A percentile compares a stretch with the other conserved stretches of the same genome.
Evolutionary conservation across 2,797 vertebrate species (phyloP).

Genomic region (Mastacembelus armatus): DNA sequence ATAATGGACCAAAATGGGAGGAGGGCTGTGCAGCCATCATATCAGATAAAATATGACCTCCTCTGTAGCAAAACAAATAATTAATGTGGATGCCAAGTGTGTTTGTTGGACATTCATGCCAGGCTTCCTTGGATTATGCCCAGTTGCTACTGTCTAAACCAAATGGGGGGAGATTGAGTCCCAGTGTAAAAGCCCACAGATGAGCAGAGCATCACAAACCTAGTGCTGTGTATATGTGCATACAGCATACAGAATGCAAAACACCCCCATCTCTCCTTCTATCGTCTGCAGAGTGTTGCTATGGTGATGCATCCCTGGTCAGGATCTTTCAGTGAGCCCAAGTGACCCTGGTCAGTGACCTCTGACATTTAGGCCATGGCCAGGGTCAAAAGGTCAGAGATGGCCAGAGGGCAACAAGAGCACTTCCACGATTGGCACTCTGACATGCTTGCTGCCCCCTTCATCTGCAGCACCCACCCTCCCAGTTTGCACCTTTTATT

Average conservation of each 20-base stretch:
- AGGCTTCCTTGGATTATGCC: slow-evolving; percentile 18
- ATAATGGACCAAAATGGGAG: neutral
- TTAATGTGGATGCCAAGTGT: neutral
- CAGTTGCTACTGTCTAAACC: slow-evolving; percentile 41
- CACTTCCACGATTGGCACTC: slow-evolving; percentile 83
- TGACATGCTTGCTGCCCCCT: slow-evolving; percentile 58
- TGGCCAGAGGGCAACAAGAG: slow-evolving; percentile 82
- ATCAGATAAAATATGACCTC: slow-evolving; percentile 16
- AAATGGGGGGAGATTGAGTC: slow-evolving; percentile 27
- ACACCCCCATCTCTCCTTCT: slow-evolving; percentile 62
- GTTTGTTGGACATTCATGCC: slow-evolving; percentile 13
- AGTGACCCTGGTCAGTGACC: slow-evolving; percentile 79
- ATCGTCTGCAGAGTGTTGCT: slow-evolving; percentile 72
- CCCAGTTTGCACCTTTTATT: slow-evolving; percentile 54
- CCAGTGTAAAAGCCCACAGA: slow-evolving; percentile 28
- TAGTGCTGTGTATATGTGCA: slow-evolving; percentile 17
- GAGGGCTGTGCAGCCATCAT: slow-evolving; percentile 6
- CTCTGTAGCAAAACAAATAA: neutral
- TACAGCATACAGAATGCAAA: slow-evolving; percentile 58
- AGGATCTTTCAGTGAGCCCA: slow-evolving; percentile 74
- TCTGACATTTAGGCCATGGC: slow-evolving; percentile 83
- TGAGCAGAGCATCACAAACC: slow-evolving; percentile 47
- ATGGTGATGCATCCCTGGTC: slow-evolving; percentile 78
- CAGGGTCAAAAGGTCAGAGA: slow-evolving; percentile 83
- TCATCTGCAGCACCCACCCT: slow-evolving; percentile 51